Evolutionary conservation across 1,140 invertebrate genomes (phyloP), one percentile per base, ranked within the genome.

Genomic region (Centruroides vittatus): DNA sequence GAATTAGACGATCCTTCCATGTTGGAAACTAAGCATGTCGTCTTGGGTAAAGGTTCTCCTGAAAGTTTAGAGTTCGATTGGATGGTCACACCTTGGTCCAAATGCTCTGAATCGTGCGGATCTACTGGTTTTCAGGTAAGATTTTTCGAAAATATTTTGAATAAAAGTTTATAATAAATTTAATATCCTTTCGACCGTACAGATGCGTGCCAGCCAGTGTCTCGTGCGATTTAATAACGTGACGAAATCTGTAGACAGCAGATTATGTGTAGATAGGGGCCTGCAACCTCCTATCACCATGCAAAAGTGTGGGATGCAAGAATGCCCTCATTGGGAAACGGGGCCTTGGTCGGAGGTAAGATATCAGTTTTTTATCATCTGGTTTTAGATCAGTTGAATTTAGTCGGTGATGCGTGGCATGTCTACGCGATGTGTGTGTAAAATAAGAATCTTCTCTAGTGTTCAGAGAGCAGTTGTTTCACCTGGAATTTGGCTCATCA

Each of bases 31-130:
- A 67, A 69, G 34, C 68, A 71, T 5, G 71, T 76, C 35, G 67
- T 75, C 47, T 68, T 77, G 5, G 74, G 75, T 10, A 76, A 75
- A 73, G 73, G 65, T 23, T 68, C 63, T 56, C 52, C 65, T 59
- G 69, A 72, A 58, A 68, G 66, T 53, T 74, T 83, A 61, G 78
- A 82, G 67, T 89, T 88, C 70, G 81, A 84, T 67, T 93, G 88
- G 89, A 77, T 82, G 62, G 81, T 85, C 6, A 84, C 85, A 2
- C 81, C 87, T 36, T 93, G 89, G 89, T 88, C 88, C 3, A 77
- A 81, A 41, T 96, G 93, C 73, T 90, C 87, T 3, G 83, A 86
- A 68, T 82, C 84, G 9, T 96, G 92, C 70, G 91, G 89, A 8
- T 84, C 85, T 47, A 82, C 81, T 58, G 88, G 87, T 63, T 79